These are phyloP conservation scores for Lichenostomus cassidix DNA, from an alignment of 2,113 vertebrate species.

Conservation along the genomic window DNA sequence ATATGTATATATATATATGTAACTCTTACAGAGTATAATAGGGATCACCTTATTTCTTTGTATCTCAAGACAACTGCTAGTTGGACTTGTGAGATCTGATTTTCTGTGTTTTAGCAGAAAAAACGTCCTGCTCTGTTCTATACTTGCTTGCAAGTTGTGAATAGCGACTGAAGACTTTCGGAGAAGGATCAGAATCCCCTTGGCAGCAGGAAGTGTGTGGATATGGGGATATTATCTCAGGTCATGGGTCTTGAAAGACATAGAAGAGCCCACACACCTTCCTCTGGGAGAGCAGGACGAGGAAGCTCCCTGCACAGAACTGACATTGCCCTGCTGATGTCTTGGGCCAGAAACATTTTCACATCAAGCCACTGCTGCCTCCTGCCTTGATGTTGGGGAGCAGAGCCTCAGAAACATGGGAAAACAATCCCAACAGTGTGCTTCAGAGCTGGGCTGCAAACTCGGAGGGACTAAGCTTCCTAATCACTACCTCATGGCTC, in stretches of 20 bases:
- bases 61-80: not conserved
- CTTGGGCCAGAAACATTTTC: not conserved
- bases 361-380: not conserved
- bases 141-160: not conserved
- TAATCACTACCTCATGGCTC: slow-evolving; percentile 67
- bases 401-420: not conserved
- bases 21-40: not conserved
- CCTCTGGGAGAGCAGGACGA: not conserved
- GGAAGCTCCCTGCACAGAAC: not conserved
- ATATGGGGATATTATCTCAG: not conserved
- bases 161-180: not conserved
- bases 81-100: not conserved
- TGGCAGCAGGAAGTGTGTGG: not conserved
- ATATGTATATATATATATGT: not conserved
- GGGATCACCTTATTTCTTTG: not conserved
- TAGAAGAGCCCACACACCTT: not conserved
- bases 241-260: not conserved
- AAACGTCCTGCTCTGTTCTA: not conserved
- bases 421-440: not conserved
- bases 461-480: slow-evolving; percentile 39
- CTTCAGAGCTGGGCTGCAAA: not conserved
- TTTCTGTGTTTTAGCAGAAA: not conserved
- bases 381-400: not conserved
- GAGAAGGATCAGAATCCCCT: not conserved
- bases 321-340: not conserved